Base-by-base conservation (phyloP, 92 coral and sea anemone genomes). In the Epizoanthus scotinus region DNA sequence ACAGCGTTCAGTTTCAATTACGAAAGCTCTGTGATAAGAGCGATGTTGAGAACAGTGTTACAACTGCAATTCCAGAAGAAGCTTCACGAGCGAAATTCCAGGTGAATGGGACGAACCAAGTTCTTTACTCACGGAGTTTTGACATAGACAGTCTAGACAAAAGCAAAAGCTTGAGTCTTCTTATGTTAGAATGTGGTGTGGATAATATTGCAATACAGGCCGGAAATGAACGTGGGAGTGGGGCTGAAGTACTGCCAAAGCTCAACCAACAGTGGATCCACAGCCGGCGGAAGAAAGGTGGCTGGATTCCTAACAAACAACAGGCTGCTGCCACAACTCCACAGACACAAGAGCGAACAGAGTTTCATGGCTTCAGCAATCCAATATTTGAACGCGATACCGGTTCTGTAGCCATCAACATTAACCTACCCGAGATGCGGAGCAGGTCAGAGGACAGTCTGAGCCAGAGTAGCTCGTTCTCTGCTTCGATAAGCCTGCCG, bases 131-230 rank as follows among this genome's bases (percentile, higher is more conserved):
- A 1, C 93, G 88, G 28, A 70, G 71, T 38, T 73, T 86, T 58
- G 82, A 88, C 36, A 53, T 87, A 36, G 93, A 91, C 15, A 70
- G 82, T 31, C 47, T 93, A 17, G 84, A 79, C 0, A 82, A 82
- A 57, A 70, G 85, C 53, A 69, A 85, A 21, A 85, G 77, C 67
- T 79, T 96, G 9, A 91, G 86, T 78, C 83, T 96, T 20, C 84
- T 96, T 26, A 91, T 96, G 98, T 68, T 96, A 61, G 99, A 96
- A 63, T 93, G 97, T 64, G 98, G 99, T 8, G 90, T 96, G 22
- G 97, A 96, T 71, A 91, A 89, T 74, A 83, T 91, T 50, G 73
- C 81, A n/a, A 67, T 93, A 55, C 87, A 90, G 68, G 90, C 90
- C 25, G 99, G 99, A 26, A 91, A 90, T 79, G 97, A 93, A 68